phyloP scores from a whole-genome alignment of 2,888 invertebrate species.

The Sphaerophoria taeniata region DNA sequence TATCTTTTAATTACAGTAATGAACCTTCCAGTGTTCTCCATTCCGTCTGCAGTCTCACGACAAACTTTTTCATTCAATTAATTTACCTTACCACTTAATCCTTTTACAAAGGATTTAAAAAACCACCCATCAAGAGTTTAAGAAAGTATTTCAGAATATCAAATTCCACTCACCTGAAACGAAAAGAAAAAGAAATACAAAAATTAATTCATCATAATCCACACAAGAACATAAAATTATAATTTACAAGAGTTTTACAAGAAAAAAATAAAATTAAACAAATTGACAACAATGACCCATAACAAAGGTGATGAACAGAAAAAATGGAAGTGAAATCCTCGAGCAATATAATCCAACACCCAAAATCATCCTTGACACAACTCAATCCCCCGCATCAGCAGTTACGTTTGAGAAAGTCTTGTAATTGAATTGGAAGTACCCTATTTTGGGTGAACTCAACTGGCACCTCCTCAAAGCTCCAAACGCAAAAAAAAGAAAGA shows the following conservation, averaged over 20 bases:
- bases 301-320: conserved; percentile 20
- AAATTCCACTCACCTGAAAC: conserved; percentile 69
- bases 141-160: conserved; percentile 33
- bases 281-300: conserved; percentile 65
- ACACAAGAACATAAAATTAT: conserved; percentile 20
- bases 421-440: conserved; percentile 73
- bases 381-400: conserved; percentile 33
- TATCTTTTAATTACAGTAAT: too few relatives aligned
- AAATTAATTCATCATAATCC: conserved; percentile 64
- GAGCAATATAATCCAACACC: conserved; percentile 53
- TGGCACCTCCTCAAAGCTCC: conserved; percentile 56
- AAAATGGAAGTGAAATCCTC: conserved; percentile 50
- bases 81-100: conserved; percentile 55
- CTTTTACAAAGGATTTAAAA: conserved; percentile 5
- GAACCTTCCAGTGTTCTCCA: too few relatives aligned
- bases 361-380: conserved; percentile 19
- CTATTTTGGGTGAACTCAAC: conserved; percentile 72
- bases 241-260: conserved; percentile 5
- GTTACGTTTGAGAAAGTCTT: conserved; percentile 37
- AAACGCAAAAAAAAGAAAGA: not conserved
- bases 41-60: too few relatives aligned
- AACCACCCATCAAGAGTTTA: not conserved
- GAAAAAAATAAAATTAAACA: conserved; percentile 35
- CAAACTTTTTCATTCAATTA: not conserved
- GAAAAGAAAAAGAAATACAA: conserved; percentile 44